These are phyloP conservation scores for Meandrusa payeni DNA, from an alignment of 2,888 invertebrate species.

Conservation along the genomic window DNA sequence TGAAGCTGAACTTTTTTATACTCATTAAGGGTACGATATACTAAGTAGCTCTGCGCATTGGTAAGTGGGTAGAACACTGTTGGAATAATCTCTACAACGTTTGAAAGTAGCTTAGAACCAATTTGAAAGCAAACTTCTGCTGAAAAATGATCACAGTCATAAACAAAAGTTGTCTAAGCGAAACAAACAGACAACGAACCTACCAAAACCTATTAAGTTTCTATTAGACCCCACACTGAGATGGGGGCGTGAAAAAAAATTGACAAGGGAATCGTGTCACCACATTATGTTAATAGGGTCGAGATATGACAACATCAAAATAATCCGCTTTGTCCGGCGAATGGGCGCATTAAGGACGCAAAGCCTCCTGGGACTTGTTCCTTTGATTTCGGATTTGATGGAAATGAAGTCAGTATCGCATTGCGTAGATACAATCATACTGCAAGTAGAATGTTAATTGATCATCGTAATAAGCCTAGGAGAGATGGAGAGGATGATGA, in stretches of 20 bases:
- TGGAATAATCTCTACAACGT: no score
- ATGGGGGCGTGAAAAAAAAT: slow-evolving; percentile 44
- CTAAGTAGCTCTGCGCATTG: no score
- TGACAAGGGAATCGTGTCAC: slow-evolving; percentile 64
- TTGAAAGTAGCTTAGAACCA: no score
- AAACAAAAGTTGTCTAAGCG: slow-evolving; percentile 7
- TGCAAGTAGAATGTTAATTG: no score
- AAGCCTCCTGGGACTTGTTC: slow-evolving; percentile 56
- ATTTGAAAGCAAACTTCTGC: no score
- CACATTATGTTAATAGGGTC: slow-evolving; percentile 71
- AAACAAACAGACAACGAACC: slow-evolving; percentile 14
- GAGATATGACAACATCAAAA: slow-evolving; percentile 70
- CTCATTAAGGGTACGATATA: no score
- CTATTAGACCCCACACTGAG: slow-evolving; percentile 60
- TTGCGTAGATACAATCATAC: no score
- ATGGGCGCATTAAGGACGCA: slow-evolving; percentile 58
- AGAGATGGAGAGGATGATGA: no score
- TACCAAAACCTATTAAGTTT: slow-evolving; percentile 23
- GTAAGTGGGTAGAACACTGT: no score
- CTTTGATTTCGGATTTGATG: slow-evolving; percentile 75
- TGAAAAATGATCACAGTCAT: slow-evolving; percentile 5
- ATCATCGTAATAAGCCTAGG: no score
- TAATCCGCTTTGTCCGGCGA: slow-evolving; percentile 75
- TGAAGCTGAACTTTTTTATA: no score
- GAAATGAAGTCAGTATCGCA: slow-evolving; percentile 61